These are phyloP conservation scores for Lamellibrachia columna DNA, from an alignment of 2,888 invertebrate genomes.

Conservation along the genomic window DNA sequence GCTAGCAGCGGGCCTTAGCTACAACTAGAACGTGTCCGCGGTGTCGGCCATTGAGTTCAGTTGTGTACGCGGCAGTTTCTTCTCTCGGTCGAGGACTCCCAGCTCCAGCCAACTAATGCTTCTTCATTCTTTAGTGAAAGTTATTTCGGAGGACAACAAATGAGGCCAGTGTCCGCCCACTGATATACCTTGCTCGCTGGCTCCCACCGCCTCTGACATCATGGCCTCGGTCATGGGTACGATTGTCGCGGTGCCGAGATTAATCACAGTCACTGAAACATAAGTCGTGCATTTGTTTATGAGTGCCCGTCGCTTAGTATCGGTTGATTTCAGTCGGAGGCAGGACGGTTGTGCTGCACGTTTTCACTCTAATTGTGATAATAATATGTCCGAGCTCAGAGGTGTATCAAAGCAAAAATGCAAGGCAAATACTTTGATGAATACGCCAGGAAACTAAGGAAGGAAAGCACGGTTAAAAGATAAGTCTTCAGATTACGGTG, in stretches of 20 bases:
- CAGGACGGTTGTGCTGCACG: no score
- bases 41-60: not conserved
- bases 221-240: not conserved
- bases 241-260: slow-evolving; percentile 4
- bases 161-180: not conserved
- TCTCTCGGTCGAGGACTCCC: no score
- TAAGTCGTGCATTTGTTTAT: not conserved
- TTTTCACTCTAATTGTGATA: no score
- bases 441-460: no score
- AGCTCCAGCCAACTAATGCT: no score
- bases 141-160: not conserved
- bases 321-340: not conserved
- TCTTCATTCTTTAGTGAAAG: not conserved
- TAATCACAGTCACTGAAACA: not conserved
- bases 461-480: no score
- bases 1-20: not conserved
- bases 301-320: not conserved
- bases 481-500: no score
- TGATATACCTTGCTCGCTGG: not conserved
- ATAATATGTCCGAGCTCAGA: no score
- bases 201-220: not conserved
- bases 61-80: no score
- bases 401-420: no score
- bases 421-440: no score
- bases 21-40: not conserved